phyloP scores from a whole-genome alignment of 2,888 invertebrate species.

The Trimorus sp. region DNA sequence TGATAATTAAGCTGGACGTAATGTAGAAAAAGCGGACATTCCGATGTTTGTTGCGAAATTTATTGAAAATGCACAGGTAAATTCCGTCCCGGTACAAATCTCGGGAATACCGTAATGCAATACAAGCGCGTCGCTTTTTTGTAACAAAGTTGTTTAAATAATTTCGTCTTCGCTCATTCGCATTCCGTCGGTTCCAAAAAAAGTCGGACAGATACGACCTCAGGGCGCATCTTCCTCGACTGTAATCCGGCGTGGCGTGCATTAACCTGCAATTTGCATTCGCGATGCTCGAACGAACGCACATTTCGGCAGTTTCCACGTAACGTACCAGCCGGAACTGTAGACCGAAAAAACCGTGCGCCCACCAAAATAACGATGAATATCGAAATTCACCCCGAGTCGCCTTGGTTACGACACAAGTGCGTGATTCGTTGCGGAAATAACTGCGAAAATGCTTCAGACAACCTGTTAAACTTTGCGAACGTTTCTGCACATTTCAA shows the following conservation, averaged over 20 bases:
- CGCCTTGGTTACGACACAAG: slow-evolving; percentile 41
- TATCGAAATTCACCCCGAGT: slow-evolving; percentile 58
- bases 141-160: slow-evolving; percentile 31
- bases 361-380: slow-evolving; percentile 35
- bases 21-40: no score
- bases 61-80: no score
- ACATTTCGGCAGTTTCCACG: slow-evolving; percentile 66
- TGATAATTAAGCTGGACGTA: no score
- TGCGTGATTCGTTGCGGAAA: slow-evolving; percentile 50
- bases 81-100: no score
- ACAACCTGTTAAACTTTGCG: no score
- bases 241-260: slow-evolving; percentile 49
- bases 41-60: no score
- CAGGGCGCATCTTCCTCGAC: slow-evolving; percentile 49
- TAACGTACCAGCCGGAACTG: slow-evolving; percentile 53
- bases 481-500: no score
- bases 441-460: slow-evolving; percentile 18
- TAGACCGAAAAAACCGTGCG: slow-evolving; percentile 34
- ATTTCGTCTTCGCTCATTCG: slow-evolving; percentile 46
- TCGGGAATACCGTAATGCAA: slow-evolving; percentile 7
- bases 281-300: slow-evolving; percentile 51
- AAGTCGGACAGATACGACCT: slow-evolving; percentile 41
- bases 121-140: slow-evolving; percentile 15
- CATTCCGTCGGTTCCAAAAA: slow-evolving; percentile 46
- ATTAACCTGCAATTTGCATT: slow-evolving; percentile 68